Percentiles rank a stretch among this genome's conserved stretches.
These are phyloP conservation scores for Mormyrus proboscirostris DNA, from an alignment of 2,797 vertebrate species.

Conservation along the genomic window DNA sequence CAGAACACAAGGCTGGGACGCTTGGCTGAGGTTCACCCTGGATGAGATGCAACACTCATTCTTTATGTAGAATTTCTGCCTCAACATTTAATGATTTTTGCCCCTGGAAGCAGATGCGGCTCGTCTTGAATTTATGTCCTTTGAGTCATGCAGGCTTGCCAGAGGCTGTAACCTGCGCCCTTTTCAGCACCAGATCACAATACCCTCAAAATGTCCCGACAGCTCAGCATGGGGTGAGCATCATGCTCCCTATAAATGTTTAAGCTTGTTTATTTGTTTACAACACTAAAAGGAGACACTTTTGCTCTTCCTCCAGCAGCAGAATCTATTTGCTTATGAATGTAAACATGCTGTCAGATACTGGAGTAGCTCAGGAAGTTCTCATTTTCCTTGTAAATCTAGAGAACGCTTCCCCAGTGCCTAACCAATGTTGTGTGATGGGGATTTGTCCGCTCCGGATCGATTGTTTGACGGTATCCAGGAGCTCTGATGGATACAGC, in stretches of 20 bases:
- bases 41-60: background rate
- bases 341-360: background rate
- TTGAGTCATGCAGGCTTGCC: background rate
- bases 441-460: background rate
- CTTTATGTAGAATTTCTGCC: background rate
- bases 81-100: background rate
- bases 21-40: background rate
- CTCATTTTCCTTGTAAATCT: background rate
- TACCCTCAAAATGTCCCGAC: background rate
- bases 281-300: background rate
- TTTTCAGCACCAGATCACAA: background rate
- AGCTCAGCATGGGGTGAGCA: background rate
- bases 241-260: background rate
- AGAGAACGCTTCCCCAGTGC: background rate
- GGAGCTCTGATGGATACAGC: background rate
- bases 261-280: background rate
- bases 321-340: background rate
- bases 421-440: background rate
- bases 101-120: background rate
- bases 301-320: background rate
- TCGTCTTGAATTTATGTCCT: background rate
- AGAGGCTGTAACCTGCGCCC: background rate
- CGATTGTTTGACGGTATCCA: background rate
- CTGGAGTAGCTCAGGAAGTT: background rate
- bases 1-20: background rate